phyloP scores from a whole-genome alignment of 2,797 vertebrate species.

The Coilia nasus region DNA sequence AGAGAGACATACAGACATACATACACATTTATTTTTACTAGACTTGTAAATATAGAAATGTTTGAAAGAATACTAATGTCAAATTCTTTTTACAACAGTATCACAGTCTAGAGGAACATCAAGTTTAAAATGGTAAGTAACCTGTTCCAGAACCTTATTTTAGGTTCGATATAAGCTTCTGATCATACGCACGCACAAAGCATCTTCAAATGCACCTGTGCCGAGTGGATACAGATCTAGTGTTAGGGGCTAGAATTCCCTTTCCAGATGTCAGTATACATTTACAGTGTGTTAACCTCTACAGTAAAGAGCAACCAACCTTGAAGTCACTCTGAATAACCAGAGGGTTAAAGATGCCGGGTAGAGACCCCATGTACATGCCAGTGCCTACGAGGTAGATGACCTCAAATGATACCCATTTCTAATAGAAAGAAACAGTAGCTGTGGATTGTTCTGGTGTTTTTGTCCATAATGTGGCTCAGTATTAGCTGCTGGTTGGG shows the following conservation, averaged over 20 bases:
- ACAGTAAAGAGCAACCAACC: not conserved
- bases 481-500: not conserved
- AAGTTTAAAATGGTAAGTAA: slow-evolving; percentile 1
- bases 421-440: not conserved
- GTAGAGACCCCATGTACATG: not conserved
- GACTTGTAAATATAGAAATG: too few species aligned
- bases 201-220: too few species aligned
- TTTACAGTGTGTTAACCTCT: not conserved
- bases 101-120: not conserved
- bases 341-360: not conserved
- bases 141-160: not conserved
- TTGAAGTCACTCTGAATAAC: not conserved
- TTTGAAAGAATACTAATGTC: not conserved
- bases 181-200: too few species aligned
- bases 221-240: too few species aligned
- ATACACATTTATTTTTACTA: too few species aligned
- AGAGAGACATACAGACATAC: too few species aligned
- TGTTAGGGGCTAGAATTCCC: not conserved
- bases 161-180: not conserved
- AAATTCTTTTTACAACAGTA: not conserved
- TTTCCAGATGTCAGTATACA: not conserved
- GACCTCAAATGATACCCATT: not conserved
- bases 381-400: not conserved
- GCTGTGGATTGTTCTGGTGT: not conserved
- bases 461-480: not conserved